Base-by-base conservation (phyloP, 1,140 invertebrate species). In the Drosophila azteca region DNA sequence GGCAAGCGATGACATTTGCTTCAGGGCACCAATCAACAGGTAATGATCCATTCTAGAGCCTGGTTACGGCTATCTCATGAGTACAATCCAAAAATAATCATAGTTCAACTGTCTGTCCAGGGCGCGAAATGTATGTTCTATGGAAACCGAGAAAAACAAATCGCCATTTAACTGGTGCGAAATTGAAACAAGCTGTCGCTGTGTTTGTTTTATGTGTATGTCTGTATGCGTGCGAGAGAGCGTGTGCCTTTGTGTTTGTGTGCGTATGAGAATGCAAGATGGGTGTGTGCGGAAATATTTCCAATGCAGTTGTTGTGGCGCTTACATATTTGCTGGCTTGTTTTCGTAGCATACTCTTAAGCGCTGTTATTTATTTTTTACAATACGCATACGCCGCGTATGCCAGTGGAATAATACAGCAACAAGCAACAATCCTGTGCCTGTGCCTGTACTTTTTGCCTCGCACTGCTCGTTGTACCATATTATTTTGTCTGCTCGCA, bases 361-460 rank as follows among this genome's bases (percentile, higher is more conserved):
- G 68, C 68, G 73, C 64, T 62, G 63, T 65, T 82, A 82, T 82
- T 77, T 82, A 82, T 81, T 82, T 39, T 77, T 61, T 52, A 57
- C 73, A 66, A 74, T 63, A 73, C 79, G 57, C 73, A 82, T 81
- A 65, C 78, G 79, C 61, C 67, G 63, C 63, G 79, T 73, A 58
- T 41, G 60, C 70, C 65, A 65, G 41, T 8, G 39, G 35, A 54
- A 11, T 13, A 39, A 39, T 5, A 13, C 35, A 59, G 26, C 26
- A 59, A 29, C 61, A 22, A 43, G 41, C 29, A 50, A 8, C 29
- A 45, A 41, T 29, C 54, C 39, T 0, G 24, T 26, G 5, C 24
- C 24, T 0, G 24, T 26, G 24, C 24, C 31, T 2, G 8, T 31
- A 1, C 17, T 20, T 20, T 20, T 20, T 20, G 31, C 31, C 24